Evolutionary conservation across 2,888 invertebrate genomes (phyloP).

Genomic region (Cephonodes hylas): DNA sequence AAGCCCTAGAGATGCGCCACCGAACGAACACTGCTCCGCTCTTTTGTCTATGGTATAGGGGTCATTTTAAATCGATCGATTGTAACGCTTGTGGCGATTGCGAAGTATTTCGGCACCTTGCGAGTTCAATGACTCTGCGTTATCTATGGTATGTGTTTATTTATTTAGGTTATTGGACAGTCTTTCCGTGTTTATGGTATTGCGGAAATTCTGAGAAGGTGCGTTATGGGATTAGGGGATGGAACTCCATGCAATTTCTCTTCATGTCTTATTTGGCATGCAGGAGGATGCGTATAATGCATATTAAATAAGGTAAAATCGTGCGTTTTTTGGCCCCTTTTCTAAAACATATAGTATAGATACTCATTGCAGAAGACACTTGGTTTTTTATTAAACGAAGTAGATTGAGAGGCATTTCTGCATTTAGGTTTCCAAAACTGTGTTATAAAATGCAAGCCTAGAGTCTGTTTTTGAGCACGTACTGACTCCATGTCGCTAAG

Average conservation of each 20-base stretch:
- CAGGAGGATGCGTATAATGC: not conserved
- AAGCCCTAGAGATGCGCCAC: slow-evolving; percentile 51
- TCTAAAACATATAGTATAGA: not conserved
- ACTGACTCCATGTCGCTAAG: no score
- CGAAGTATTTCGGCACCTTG: slow-evolving; percentile 32
- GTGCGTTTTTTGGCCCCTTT: not conserved
- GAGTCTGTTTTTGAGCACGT: no score
- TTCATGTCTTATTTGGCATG: not conserved
- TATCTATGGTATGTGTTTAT: slow-evolving; percentile 19
- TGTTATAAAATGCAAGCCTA: no score
- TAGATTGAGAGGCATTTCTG: no score
- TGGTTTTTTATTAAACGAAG: no score
- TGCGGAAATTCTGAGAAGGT: not conserved
- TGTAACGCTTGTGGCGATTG: not conserved
- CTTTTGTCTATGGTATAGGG: slow-evolving; percentile 31
- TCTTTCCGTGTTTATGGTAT: slow-evolving; percentile 5
- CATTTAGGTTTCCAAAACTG: no score
- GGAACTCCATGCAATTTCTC: not conserved
- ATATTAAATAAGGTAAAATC: not conserved
- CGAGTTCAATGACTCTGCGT: slow-evolving; percentile 39
- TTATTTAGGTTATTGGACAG: slow-evolving; percentile 16
- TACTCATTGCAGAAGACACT: not conserved
- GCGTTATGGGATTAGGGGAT: not conserved
- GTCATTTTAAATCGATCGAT: slow-evolving; percentile 23
- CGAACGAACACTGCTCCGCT: slow-evolving; percentile 19